Percentiles rank a stretch among this genome's conserved stretches.
These are phyloP conservation scores for Andinoacara biseriatus DNA, from an alignment of 2,113 vertebrate genomes.

Conservation along the genomic window DNA sequence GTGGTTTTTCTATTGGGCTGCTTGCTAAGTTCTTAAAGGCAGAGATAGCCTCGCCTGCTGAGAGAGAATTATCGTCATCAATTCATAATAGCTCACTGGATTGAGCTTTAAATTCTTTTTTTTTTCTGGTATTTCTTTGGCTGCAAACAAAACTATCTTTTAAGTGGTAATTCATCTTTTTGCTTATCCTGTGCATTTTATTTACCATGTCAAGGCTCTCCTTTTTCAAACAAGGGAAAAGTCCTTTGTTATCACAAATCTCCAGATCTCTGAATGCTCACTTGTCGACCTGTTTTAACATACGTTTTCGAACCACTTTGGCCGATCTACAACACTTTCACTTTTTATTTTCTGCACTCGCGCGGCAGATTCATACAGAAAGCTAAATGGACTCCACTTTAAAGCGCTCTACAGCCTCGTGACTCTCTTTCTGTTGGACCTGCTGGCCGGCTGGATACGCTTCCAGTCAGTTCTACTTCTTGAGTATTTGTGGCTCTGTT, in stretches of 20 bases:
- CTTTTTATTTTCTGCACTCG: not conserved
- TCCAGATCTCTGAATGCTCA: not conserved
- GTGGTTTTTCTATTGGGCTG: not conserved
- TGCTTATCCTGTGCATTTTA: not conserved
- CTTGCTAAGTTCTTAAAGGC: constrained; percentile 10
- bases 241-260: not conserved
- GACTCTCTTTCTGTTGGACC: not conserved
- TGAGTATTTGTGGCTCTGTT: not conserved
- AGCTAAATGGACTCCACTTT: not conserved
- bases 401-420: not conserved
- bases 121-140: not conserved
- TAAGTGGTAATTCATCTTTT: not conserved
- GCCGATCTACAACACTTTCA: not conserved
- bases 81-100: not conserved
- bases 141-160: not conserved
- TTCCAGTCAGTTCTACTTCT: not conserved
- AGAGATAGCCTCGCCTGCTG: not conserved
- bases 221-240: not conserved
- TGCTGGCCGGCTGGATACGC: not conserved
- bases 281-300: not conserved
- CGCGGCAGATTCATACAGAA: not conserved
- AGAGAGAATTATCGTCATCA: not conserved
- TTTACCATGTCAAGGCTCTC: not conserved
- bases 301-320: not conserved
- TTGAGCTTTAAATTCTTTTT: constrained; percentile 14